A percentile compares a stretch with the other conserved stretches of the same genome.
Conservation (phyloP, 2,113 vertebrate genomes). For the Embiotoca jacksoni region DNA sequence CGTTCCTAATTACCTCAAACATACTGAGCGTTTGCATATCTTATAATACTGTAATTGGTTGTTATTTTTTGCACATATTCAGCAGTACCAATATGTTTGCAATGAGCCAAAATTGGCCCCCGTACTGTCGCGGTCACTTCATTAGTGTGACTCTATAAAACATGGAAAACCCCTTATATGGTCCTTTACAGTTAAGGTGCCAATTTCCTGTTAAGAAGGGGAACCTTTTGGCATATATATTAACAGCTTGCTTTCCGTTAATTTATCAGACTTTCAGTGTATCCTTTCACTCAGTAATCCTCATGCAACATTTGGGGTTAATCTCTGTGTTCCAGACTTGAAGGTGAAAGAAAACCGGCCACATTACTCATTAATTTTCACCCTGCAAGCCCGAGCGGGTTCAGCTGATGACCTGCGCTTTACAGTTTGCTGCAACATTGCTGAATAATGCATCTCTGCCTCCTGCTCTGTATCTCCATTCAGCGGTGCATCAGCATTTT, state of each 20-base stretch:
- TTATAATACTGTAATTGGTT: too few species aligned
- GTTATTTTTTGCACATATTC: too few species aligned
- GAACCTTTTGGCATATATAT: background rate
- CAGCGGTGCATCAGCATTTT: conserved; percentile 56
- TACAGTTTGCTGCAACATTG: conserved; percentile 33
- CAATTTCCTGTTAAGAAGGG: background rate
- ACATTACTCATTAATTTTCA: conserved; percentile 2
- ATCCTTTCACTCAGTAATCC: background rate
- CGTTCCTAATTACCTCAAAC: too few species aligned
- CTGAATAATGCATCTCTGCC: conserved; percentile 65
- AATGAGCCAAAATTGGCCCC: background rate
- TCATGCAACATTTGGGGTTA: background rate
- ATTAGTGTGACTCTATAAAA: background rate
- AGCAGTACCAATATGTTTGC: too few species aligned
- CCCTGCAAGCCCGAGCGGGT: background rate
- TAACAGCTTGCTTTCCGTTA: too few species aligned
- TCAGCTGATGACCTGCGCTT: conserved; percentile 27
- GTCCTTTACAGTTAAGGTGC: background rate
- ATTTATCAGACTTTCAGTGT: too few species aligned
- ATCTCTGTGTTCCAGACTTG: background rate
- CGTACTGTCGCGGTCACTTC: background rate
- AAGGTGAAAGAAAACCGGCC: conserved; percentile 1
- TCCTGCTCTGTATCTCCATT: conserved; percentile 35
- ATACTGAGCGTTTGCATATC: too few species aligned
- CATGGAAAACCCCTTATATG: background rate